These are phyloP conservation scores for Portunus trituberculatus DNA, from an alignment of 1,140 invertebrate species.

Conservation along the genomic window DNA sequence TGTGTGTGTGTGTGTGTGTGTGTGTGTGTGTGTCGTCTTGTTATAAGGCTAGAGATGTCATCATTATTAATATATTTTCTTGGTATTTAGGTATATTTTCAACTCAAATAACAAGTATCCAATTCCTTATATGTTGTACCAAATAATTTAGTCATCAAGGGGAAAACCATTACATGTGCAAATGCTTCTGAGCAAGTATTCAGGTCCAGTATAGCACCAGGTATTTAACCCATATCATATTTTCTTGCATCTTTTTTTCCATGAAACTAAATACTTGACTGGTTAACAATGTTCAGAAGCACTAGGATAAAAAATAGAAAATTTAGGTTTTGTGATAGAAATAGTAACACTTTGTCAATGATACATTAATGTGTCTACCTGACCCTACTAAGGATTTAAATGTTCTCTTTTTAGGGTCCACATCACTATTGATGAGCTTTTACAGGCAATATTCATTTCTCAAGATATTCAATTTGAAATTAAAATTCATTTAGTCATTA, in stretches of 20 bases:
- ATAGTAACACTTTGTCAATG: neutral
- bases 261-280: neutral
- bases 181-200: neutral
- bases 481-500: neutral
- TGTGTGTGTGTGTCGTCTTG: no score
- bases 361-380: neutral
- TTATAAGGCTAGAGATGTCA: neutral
- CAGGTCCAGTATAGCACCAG: conserved; percentile 5
- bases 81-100: neutral
- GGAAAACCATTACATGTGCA: neutral
- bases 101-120: neutral
- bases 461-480: neutral
- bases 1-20: no score
- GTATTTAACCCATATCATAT: neutral
- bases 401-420: neutral
- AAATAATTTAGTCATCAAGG: neutral
- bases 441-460: neutral
- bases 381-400: neutral
- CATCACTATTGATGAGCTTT: neutral
- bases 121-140: neutral
- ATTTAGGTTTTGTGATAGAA: neutral
- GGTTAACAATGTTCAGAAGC: neutral
- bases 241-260: neutral
- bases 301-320: neutral
- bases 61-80: neutral